These are phyloP conservation scores for Diacarnus erythraeanus DNA, from an alignment of 37 sponge, comb jelly and placozoan genomes.

Conservation along the genomic window DNA sequence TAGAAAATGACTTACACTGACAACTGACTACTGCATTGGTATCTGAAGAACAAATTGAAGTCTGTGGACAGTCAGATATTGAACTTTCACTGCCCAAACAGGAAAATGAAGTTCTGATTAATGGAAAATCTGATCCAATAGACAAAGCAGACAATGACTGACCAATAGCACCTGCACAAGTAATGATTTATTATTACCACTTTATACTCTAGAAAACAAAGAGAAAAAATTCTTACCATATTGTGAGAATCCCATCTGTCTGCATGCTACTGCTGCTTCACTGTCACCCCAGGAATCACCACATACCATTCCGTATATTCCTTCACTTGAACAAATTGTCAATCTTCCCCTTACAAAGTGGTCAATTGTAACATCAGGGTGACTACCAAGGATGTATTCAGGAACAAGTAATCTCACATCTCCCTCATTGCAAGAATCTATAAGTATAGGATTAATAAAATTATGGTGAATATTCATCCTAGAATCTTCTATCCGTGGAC, in stretches of 20 bases:
- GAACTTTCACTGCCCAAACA: background rate
- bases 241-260: background rate
- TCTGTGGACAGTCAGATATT: background rate
- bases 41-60: background rate
- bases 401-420: constrained; percentile 21
- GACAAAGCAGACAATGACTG: no score
- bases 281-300: background rate
- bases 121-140: no score
- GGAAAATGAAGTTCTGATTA: no score
- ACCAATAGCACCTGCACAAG: no score
- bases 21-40: background rate
- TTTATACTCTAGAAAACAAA: no score
- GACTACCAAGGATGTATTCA: background rate
- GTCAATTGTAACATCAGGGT: background rate
- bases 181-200: no score
- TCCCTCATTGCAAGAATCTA: constrained; percentile 12
- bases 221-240: background rate
- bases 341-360: background rate
- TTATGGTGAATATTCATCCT: background rate
- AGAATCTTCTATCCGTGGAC: background rate
- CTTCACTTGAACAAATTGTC: background rate
- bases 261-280: background rate
- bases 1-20: background rate
- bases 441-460: background rate
- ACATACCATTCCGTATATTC: background rate